Evolutionary conservation across 2,888 invertebrate species (phyloP), one percentile per base, ranked within the genome.

Genomic region (Trichacis sp.): DNA sequence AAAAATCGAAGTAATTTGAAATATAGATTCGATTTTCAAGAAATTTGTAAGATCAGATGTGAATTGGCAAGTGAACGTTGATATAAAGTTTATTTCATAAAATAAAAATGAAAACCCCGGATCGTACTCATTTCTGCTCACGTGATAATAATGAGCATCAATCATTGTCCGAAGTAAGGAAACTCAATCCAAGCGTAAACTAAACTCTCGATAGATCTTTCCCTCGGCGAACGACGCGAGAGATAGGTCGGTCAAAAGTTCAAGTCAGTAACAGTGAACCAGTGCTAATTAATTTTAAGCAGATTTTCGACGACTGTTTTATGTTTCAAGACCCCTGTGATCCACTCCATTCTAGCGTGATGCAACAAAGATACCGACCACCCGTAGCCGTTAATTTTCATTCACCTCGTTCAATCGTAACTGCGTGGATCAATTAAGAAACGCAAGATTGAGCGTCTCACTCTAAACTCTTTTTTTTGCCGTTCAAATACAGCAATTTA

Each of bases 221-320:
- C 33, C 33, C 29, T 18, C 19, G 9, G 30, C 40, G 8, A 15
- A 12, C 19, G 15, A 24, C 12, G 45, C 19, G 48, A 57, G 40
- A 50, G 51, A 58, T 52, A 50, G 45, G 46, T 58, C 58, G 58
- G 58, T 51, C 58, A 46, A 58, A 58, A 58, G 58, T 58, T 58
- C 51, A 58, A 51, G 38, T 18, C 19, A 6, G 57, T 36, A 50
- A 50, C 49, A 48, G 50, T 57, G 49, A 50, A 57, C 33, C 57
- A 57, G 24, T 57, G 57, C n/a, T 45, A 49, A 50, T 49, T 50
- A 43, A 57, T 57, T 46, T 58, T 46, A 51, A 58, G 51, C 58
- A 33, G 24, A 24, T 51, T 46, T 20, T 51, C 58, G 17, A 15
- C 46, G 38, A 46, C 46, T 40, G 19, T 38, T 51, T 15, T 15